Percentiles rank a stretch among this genome's conserved stretches.
These are phyloP conservation scores for Psittacula echo DNA, from an alignment of 2,797 vertebrate genomes.

Conservation along the genomic window DNA sequence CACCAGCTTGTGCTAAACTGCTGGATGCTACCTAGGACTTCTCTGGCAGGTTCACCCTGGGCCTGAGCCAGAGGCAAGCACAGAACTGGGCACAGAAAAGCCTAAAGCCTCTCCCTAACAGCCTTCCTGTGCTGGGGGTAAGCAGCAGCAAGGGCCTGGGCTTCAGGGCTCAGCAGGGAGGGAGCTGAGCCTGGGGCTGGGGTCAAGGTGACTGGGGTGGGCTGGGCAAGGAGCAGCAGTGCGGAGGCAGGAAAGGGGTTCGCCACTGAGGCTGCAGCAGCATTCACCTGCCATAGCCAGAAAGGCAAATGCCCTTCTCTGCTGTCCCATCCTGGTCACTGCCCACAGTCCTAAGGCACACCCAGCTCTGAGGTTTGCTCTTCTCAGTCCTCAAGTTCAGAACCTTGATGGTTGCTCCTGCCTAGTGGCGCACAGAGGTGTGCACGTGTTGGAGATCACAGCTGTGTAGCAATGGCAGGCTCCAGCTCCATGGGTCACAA, in stretches of 20 bases:
- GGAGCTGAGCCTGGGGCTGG: not conserved
- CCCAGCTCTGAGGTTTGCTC: not conserved
- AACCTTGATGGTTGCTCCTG: not conserved
- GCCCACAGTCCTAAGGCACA: not conserved
- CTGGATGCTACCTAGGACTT: not conserved
- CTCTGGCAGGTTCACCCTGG: not conserved
- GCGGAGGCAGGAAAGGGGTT: rapidly evolving
- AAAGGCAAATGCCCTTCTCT: not conserved
- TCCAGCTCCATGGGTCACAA: rapidly evolving
- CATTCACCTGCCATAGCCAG: not conserved
- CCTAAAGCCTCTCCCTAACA: not conserved
- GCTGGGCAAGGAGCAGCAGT: not conserved
- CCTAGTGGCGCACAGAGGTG: rapidly evolving
- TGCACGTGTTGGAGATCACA: not conserved
- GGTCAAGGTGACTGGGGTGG: not conserved
- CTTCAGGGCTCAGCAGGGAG: not conserved
- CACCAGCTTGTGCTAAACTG: not conserved
- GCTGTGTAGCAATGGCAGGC: rapidly evolving
- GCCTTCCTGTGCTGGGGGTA: rapidly evolving
- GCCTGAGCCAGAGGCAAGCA: not conserved
- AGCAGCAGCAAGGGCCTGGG: not conserved
- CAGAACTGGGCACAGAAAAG: not conserved
- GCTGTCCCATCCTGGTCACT: not conserved
- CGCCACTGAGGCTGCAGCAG: not conserved
- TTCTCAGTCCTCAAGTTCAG: not conserved